These are phyloP conservation scores for Imbricaverruca yamaguchii DNA, from an alignment of 2,888 invertebrate species.

Conservation along the genomic window DNA sequence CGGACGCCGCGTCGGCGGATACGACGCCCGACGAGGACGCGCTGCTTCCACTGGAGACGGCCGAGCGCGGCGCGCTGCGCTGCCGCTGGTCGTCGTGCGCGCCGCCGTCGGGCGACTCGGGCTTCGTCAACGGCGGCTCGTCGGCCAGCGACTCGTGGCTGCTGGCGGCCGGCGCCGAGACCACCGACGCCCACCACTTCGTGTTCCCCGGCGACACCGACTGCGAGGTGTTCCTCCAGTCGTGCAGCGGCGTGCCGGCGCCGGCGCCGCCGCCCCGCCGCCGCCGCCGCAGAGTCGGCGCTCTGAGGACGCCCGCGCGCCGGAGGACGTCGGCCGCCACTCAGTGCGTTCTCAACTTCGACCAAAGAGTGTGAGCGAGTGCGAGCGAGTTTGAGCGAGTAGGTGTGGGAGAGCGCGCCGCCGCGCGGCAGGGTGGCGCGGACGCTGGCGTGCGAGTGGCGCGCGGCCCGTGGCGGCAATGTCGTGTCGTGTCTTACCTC, in stretches of 20 bases:
- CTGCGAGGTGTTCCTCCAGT: slow-evolving; percentile 14
- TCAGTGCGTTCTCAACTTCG: not conserved
- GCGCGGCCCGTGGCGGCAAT: not conserved
- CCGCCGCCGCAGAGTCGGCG: not conserved
- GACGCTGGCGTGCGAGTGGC: not conserved
- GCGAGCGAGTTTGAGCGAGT: not conserved
- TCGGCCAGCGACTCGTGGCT: slow-evolving; percentile 4
- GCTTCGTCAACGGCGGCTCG: slow-evolving; percentile 18
- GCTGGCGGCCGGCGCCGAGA: not conserved
- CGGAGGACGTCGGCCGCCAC: not conserved
- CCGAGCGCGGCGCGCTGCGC: not conserved
- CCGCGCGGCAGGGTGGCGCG: not conserved
- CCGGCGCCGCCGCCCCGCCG: not conserved
- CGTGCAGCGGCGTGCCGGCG: not conserved
- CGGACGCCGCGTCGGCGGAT: not conserved
- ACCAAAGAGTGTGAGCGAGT: slow-evolving; percentile 13
- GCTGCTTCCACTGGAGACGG: not conserved
- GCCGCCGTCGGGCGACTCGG: slow-evolving; percentile 2
- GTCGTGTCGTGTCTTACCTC: not conserved
- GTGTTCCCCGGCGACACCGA: not conserved
- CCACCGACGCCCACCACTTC: not conserved
- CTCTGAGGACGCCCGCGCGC: not conserved
- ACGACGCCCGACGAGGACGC: not conserved
- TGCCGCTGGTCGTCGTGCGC: too few species aligned
- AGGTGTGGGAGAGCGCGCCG: not conserved